Conservation (phyloP, 2,888 invertebrate species). For the Ectemnius lituratus region DNA sequence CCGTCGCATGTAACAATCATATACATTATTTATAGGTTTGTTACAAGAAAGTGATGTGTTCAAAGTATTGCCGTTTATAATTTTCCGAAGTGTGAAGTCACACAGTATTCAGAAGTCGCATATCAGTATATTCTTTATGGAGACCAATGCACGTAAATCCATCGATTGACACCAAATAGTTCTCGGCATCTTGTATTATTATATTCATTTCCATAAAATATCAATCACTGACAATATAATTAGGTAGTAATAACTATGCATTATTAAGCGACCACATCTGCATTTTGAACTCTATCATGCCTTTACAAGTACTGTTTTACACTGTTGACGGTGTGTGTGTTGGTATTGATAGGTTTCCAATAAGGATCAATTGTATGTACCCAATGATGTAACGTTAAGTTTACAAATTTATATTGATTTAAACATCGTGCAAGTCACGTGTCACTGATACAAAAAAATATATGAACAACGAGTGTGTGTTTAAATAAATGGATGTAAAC, state of each 20-base stretch:
- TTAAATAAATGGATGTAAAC: conserved; percentile 50
- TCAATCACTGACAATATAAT: conserved; percentile 43
- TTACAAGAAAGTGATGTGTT: conserved; percentile 27
- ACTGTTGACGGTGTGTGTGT: conserved; percentile 54
- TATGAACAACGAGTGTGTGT: conserved; percentile 35
- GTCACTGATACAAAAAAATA: conserved; percentile 35
- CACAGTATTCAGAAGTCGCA: conserved; percentile 3
- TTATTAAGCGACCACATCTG: conserved; percentile 38
- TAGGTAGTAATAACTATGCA: conserved; percentile 39
- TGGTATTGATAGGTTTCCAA: conserved; percentile 39
- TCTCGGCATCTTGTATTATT: conserved; percentile 29
- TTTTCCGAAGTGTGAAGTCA: conserved; percentile 20
- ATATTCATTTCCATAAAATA: conserved; percentile 31
- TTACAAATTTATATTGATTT: conserved; percentile 24
- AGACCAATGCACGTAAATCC: conserved; percentile 44
- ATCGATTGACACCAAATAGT: conserved; percentile 28
- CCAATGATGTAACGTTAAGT: conserved; percentile 15
- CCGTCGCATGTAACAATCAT: conserved; percentile 13
- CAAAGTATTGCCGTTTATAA: conserved; percentile 17
- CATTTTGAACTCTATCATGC: conserved; percentile 61
- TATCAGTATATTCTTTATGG: background rate
- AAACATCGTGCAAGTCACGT: conserved; percentile 13
- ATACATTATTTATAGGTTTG: conserved; percentile 20
- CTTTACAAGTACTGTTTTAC: conserved; percentile 64
- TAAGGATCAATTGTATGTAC: conserved; percentile 23